A percentile compares a stretch with the other conserved stretches of the same genome.
phyloP scores from a whole-genome alignment of 2,888 invertebrate species.

The Thymelicus lineola region DNA sequence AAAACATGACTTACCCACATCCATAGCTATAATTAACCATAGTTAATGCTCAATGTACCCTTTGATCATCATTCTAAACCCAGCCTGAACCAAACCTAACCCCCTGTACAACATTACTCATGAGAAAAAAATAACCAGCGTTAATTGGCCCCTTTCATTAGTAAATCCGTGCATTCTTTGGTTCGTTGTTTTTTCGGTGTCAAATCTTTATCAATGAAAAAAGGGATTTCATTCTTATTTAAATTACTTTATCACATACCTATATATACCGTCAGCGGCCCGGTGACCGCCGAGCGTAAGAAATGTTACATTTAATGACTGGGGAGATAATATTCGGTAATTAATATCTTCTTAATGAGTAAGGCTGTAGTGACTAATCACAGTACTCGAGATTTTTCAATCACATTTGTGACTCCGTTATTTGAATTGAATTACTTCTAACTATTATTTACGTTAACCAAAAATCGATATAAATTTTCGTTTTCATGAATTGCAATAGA shows the following conservation, averaged over 20 bases:
- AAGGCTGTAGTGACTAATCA: constrained; percentile 10
- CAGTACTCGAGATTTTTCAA: not conserved
- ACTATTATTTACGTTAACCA: no score
- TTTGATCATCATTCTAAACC: not conserved
- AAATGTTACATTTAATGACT: constrained; percentile 66
- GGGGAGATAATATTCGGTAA: constrained; percentile 35
- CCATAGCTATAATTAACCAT: no score
- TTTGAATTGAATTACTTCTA: not conserved
- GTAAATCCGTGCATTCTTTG: constrained; percentile 78
- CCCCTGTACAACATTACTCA: constrained; percentile 68
- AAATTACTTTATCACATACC: constrained; percentile 74
- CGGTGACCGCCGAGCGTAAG: constrained; percentile 64
- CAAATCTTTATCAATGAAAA: constrained; percentile 84
- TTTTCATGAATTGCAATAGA: no score
- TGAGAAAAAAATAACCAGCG: constrained; percentile 81
- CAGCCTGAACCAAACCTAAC: constrained; percentile 42
- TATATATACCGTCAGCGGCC: constrained; percentile 53
- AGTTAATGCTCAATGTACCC: no score
- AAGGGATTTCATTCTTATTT: constrained; percentile 83
- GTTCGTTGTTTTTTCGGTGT: constrained; percentile 79
- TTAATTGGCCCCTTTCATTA: constrained; percentile 85
- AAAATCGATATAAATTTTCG: no score
- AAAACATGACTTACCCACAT: no score
- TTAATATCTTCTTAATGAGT: constrained; percentile 37
- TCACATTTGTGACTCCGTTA: not conserved